Conservation (phyloP, 2,797 vertebrate species). For the Huso huso region DNA sequence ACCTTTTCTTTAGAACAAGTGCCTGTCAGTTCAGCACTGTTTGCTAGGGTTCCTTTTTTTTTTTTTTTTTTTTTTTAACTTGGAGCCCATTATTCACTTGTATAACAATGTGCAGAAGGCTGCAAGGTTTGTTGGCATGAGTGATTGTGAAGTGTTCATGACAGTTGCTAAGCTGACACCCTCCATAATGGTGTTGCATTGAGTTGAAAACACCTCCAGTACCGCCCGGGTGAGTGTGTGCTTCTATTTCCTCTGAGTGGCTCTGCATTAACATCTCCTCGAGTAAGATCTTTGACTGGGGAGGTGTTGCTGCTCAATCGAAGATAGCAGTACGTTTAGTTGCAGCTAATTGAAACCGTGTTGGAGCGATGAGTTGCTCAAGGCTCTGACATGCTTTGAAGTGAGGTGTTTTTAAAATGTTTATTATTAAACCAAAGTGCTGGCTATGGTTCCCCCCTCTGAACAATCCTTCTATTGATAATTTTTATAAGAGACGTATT, state of each 20-base stretch:
- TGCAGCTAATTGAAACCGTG: slow-evolving; percentile 48
- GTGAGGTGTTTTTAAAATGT: slow-evolving; percentile 32
- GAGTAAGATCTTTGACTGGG: slow-evolving; percentile 54
- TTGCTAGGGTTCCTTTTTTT: slow-evolving; percentile 18
- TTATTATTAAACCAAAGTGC: slow-evolving; percentile 23
- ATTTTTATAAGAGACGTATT: too few species aligned
- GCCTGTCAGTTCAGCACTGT: too few species aligned
- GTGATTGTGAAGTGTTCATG: slow-evolving; percentile 92
- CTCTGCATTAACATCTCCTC: slow-evolving; percentile 68
- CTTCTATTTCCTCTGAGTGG: slow-evolving; percentile 51
- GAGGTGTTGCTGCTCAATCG: slow-evolving; percentile 63
- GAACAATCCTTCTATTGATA: too few species aligned
- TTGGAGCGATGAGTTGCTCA: slow-evolving; percentile 53
- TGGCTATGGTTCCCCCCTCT: too few species aligned
- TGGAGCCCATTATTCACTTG: slow-evolving; percentile 48
- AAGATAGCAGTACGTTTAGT: slow-evolving; percentile 62
- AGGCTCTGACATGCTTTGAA: slow-evolving; percentile 50
- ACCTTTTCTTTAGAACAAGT: too few species aligned
- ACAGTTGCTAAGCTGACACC: slow-evolving; percentile 85
- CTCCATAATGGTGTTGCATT: slow-evolving; percentile 73
- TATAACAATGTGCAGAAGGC: slow-evolving; percentile 69
- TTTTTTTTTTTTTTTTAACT: slow-evolving; percentile 37
- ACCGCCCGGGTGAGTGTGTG: slow-evolving; percentile 47
- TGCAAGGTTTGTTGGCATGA: slow-evolving; percentile 53
- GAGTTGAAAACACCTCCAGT: slow-evolving; percentile 57